Conservation (phyloP, 2,797 vertebrate genomes). For the Xerus rutilus region DNA sequence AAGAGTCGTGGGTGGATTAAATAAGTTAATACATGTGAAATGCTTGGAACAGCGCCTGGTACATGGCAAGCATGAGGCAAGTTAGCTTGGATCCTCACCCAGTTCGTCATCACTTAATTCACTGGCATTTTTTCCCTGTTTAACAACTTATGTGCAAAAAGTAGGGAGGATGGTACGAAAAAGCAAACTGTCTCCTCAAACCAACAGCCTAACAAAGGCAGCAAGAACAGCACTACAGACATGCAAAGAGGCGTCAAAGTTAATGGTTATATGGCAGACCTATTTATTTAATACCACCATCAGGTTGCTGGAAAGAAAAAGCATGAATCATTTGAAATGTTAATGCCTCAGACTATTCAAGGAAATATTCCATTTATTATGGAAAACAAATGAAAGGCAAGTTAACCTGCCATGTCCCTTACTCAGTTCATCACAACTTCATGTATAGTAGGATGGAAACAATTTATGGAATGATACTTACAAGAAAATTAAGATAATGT, state of each 20-base stretch:
- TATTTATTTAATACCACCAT: slow-evolving; percentile 53
- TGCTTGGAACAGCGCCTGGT: not conserved
- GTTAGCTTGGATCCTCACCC: not conserved
- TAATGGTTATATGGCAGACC: not conserved
- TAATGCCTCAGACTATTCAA: slow-evolving; percentile 69
- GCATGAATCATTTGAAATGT: slow-evolving; percentile 67
- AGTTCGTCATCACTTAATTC: not conserved
- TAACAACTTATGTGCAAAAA: not conserved
- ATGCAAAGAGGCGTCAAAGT: not conserved
- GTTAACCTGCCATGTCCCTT: slow-evolving; percentile 69
- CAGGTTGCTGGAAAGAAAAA: slow-evolving; percentile 45
- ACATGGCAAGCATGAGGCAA: not conserved
- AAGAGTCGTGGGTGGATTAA: not conserved
- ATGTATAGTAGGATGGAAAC: not conserved
- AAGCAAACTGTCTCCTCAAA: not conserved
- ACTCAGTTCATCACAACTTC: slow-evolving; percentile 44
- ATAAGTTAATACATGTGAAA: not conserved
- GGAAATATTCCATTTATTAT: slow-evolving; percentile 72
- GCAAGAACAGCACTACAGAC: not conserved
- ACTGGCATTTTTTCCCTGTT: not conserved
- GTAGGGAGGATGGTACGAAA: not conserved
- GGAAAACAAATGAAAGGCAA: slow-evolving; percentile 72
- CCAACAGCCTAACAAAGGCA: slow-evolving; percentile 41
- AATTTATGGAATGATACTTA: not conserved
- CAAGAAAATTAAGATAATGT: slow-evolving; percentile 24